Evolutionary conservation across 2,888 invertebrate genomes (phyloP).

Genomic region (Drosophila fungiperda): DNA sequence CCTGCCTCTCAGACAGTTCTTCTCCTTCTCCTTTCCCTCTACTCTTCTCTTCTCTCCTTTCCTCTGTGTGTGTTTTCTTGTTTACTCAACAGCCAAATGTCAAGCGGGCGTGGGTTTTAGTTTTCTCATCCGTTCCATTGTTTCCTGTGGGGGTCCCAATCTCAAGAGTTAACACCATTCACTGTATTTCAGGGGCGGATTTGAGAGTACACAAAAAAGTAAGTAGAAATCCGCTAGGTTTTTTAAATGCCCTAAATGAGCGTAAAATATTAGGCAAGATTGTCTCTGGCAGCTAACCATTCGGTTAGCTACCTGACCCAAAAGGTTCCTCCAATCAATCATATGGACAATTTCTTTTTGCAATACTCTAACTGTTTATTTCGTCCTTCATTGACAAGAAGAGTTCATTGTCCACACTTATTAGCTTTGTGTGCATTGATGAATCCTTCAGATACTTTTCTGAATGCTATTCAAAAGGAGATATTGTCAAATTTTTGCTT

Average conservation of each 20-base stretch:
- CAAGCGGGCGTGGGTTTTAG: constrained; percentile 74
- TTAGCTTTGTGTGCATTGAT: constrained; percentile 21
- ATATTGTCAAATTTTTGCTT: background rate
- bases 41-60: constrained; percentile 7
- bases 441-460: constrained; percentile 22
- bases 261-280: constrained; percentile 79
- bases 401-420: constrained; percentile 29
- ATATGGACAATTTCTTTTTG: constrained; percentile 50
- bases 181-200: constrained; percentile 19
- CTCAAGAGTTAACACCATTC: constrained; percentile 72
- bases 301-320: constrained; percentile 49
- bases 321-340: constrained; percentile 62
- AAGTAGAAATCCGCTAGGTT: constrained; percentile 57
- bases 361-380: constrained; percentile 28
- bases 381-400: background rate
- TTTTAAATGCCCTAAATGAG: constrained; percentile 74
- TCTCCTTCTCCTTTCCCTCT: background rate
- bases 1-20: constrained; percentile 46
- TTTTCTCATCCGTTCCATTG: constrained; percentile 71
- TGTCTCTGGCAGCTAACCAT: constrained; percentile 34
- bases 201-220: constrained; percentile 1
- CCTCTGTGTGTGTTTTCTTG: constrained; percentile 37
- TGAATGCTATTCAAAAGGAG: background rate
- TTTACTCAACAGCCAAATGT: constrained; percentile 78
- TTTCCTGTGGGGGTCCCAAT: constrained; percentile 28